Percentiles rank a stretch among this genome's conserved stretches.
phyloP scores from a whole-genome alignment of 2,888 invertebrate genomes.

The Andrena bucephala region DNA sequence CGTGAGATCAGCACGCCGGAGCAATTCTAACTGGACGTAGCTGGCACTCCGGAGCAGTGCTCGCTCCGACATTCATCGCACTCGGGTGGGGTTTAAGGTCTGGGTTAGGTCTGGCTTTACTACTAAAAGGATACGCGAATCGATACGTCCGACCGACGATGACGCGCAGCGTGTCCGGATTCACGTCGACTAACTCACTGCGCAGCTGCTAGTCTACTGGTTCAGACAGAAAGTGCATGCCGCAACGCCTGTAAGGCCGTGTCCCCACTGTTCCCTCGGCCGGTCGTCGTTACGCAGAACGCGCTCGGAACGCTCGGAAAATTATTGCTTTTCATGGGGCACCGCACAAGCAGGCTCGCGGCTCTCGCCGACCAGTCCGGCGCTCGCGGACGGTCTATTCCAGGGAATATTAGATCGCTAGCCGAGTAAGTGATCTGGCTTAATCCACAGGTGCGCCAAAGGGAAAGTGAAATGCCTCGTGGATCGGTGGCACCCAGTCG shows the following conservation, averaged over 20 bases:
- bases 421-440: neutral
- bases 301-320: neutral
- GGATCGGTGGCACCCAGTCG: neutral
- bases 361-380: neutral
- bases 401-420: no score
- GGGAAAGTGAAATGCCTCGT: constrained; percentile 13
- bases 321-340: neutral
- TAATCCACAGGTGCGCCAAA: neutral
- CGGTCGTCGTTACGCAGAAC: neutral
- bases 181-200: constrained; percentile 19
- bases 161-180: neutral
- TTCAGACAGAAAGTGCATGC: constrained; percentile 24
- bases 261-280: neutral
- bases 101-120: no score
- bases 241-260: neutral
- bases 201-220: constrained; percentile 47
- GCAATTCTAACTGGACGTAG: neutral
- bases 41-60: neutral
- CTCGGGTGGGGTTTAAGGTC: no score
- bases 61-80: no score
- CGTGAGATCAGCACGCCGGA: neutral
- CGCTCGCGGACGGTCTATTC: no score
- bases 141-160: neutral
- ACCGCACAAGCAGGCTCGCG: neutral
- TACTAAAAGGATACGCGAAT: neutral